phyloP scores from a whole-genome alignment of 2,113 vertebrate genomes.

The Notiomystis cincta region DNA sequence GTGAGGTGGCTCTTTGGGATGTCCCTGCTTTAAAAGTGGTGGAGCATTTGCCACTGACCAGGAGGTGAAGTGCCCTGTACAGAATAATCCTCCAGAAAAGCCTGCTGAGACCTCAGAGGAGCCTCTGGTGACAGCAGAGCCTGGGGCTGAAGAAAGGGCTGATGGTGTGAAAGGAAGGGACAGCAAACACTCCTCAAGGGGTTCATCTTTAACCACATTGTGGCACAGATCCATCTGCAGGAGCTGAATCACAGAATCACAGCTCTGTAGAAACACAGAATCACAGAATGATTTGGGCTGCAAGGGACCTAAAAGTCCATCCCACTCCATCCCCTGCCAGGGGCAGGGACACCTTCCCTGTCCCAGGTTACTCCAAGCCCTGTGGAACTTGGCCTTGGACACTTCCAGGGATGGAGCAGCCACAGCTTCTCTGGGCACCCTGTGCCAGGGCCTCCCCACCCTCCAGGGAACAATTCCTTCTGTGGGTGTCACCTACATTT shows the following conservation, averaged over 20 bases:
- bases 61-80: not conserved
- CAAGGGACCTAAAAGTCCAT: not conserved
- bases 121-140: not conserved
- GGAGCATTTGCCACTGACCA: not conserved
- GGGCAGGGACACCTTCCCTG: not conserved
- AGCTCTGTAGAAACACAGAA: not conserved
- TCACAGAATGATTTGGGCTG: not conserved
- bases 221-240: not conserved
- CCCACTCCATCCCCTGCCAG: not conserved
- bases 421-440: not conserved
- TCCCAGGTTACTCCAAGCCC: not conserved
- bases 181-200: not conserved
- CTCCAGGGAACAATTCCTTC: not conserved
- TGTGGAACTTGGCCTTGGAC: rapidly evolving
- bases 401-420: not conserved
- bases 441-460: not conserved
- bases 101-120: not conserved
- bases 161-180: rapidly evolving
- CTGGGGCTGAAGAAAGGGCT: not conserved
- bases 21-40: not conserved
- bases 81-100: not conserved
- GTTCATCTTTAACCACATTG: not conserved
- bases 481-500: not conserved
- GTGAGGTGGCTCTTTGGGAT: not conserved
- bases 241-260: not conserved